A percentile compares a stretch with the other conserved stretches of the same genome.
phyloP scores from a whole-genome alignment of 2,797 vertebrate species.

The Erpetoichthys calabaricus region DNA sequence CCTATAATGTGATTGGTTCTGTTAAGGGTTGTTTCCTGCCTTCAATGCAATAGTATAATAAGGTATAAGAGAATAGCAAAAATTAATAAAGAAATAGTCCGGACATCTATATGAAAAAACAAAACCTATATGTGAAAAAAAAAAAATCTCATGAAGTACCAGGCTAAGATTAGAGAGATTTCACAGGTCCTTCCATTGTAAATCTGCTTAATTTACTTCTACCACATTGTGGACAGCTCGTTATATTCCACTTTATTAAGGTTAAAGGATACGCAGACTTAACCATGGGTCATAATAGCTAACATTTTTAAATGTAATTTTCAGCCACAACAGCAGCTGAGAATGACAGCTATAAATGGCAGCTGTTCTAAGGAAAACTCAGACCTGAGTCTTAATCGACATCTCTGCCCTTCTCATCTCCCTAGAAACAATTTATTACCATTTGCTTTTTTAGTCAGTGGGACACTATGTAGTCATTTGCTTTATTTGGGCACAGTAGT shows the following conservation, averaged over 20 bases:
- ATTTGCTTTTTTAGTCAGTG: conserved; percentile 31
- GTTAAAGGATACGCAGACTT: conserved; percentile 29
- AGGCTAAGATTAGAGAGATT: no score
- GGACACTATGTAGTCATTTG: conserved; percentile 19
- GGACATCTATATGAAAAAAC: no score
- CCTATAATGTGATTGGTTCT: no score
- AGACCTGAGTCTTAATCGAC: conserved; percentile 10
- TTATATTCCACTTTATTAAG: conserved; percentile 19
- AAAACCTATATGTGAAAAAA: no score
- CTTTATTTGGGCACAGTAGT: conserved; percentile 48
- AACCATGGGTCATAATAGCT: conserved; percentile 32
- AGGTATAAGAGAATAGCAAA: no score
- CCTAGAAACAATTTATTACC: neutral
- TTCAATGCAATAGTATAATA: no score
- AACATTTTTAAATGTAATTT: conserved; percentile 33
- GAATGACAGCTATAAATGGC: conserved; percentile 46
- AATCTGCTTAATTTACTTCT: no score
- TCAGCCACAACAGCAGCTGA: conserved; percentile 48
- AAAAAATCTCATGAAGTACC: no score
- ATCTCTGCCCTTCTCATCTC: neutral
- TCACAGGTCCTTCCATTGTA: no score
- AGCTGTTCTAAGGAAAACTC: conserved; percentile 17
- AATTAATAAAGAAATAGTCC: no score
- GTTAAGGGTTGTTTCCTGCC: no score
- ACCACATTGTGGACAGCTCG: conserved; percentile 38